Evolutionary conservation across 2,113 vertebrate genomes (phyloP).

Genomic region (Tyrannus savana): DNA sequence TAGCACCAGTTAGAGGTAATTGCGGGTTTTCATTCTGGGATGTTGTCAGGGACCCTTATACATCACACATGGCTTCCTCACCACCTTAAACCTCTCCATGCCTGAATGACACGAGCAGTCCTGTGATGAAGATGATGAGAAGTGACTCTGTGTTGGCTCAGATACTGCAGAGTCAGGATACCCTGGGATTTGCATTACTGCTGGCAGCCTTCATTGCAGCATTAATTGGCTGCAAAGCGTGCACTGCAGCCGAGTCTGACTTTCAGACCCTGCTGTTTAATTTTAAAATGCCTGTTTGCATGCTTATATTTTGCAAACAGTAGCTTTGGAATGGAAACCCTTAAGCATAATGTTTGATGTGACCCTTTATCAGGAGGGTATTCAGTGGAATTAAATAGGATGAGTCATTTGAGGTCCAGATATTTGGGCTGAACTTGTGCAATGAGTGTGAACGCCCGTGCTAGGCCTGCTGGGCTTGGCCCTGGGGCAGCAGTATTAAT

Average conservation of each 20-base stretch:
- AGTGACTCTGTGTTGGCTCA: neutral
- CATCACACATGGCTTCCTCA: rapidly evolving
- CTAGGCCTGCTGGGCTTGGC: neutral
- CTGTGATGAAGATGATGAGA: neutral
- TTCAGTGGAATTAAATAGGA: neutral
- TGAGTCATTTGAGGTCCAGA: neutral
- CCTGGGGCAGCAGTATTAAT: neutral
- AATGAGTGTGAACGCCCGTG: rapidly evolving
- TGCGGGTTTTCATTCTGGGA: neutral
- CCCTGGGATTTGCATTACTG: neutral
- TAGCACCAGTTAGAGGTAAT: neutral
- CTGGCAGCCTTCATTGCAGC: neutral
- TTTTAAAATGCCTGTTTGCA: neutral
- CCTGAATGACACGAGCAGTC: rapidly evolving
- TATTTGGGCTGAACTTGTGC: neutral
- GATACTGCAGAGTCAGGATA: neutral
- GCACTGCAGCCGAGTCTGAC: rapidly evolving
- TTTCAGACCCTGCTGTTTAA: rapidly evolving
- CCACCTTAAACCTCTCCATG: neutral
- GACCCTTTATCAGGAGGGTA: neutral
- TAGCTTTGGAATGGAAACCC: neutral
- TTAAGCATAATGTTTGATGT: neutral
- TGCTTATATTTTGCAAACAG: neutral
- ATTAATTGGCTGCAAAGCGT: neutral
- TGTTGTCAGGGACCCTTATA: neutral